Base-by-base conservation (phyloP, 2,888 invertebrate species). In the Neoaliturus tenellus region DNA sequence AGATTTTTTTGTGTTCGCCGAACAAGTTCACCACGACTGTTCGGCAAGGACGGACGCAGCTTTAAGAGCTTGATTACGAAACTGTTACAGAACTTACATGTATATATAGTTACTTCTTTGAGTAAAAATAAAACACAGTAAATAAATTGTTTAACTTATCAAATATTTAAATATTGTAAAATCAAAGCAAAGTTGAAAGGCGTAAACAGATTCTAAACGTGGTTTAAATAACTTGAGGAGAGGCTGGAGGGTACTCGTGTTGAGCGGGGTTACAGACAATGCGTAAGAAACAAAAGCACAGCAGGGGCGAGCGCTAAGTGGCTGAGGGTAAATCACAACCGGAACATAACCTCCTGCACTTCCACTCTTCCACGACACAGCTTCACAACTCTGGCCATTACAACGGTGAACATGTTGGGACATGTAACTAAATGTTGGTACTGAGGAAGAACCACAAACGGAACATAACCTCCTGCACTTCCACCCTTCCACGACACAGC, bases 211-310 rank as follows among this genome's bases (percentile, higher is more conserved):
- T 62, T 31, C 28, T 28, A 62, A 62, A 62, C 31, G 28, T 31
- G 31, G 62, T 28, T 62, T 28, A 62, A 62, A 31, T 62, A 62
- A 62, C 62, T 14, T 12, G 31, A 62, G 14, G 28, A 62, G 51
- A 62, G 62, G 28, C 28, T 62, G 25, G 31, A 62, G 62, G 31
- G 62, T 25, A 14, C 62, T 62, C 31, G 62, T 28, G 62, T 28
- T 62, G 62, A 62, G 62, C 62, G 62, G 28, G 62, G 31, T 62
- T 62, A 62, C 28, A 62, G 62, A 62, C 62, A 62, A 62, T 62
- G 62, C 62, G 62, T 62, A 62, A 62, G 62, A 62, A 25, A 62
- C 62, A 62, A 62, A 62, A 62, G 62, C 62, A 20, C 20, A 23
- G 31, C 14, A 31, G 62, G 62, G 62, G 62, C 31, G 62, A 62